A percentile compares a stretch with the other conserved stretches of the same genome.
phyloP scores from a whole-genome alignment of 2,888 invertebrate genomes.

The Orchesellides sinensis region DNA sequence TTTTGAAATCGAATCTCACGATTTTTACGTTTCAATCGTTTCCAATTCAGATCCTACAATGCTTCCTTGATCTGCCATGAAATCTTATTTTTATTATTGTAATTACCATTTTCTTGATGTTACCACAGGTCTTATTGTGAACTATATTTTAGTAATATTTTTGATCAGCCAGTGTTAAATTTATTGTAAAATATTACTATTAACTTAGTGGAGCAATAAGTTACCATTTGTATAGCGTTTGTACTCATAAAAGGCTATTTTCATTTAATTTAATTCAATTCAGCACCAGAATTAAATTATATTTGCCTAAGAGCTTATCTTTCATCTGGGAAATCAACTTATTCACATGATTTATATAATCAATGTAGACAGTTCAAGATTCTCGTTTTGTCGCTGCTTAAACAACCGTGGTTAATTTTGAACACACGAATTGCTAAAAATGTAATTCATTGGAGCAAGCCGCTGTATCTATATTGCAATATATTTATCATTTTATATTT shows the following conservation, averaged over 20 bases:
- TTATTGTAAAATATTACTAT: neutral
- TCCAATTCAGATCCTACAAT: neutral
- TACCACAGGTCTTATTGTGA: neutral
- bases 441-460: neutral
- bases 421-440: neutral
- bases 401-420: neutral
- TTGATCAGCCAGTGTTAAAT: neutral
- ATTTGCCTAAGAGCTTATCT: too few species aligned
- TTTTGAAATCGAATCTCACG: conserved; percentile 43
- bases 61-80: neutral
- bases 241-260: neutral
- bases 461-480: neutral
- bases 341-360: too few species aligned
- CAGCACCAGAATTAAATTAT: too few species aligned
- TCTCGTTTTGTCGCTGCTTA: too few species aligned
- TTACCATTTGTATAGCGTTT: neutral
- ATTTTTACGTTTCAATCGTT: conserved; percentile 23
- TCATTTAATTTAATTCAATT: too few species aligned
- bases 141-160: neutral
- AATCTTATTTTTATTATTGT: conserved; percentile 2
- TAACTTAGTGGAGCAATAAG: neutral
- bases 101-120: too few species aligned
- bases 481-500: neutral
- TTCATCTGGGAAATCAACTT: too few species aligned
- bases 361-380: too few species aligned